Evolutionary conservation across 2,888 invertebrate species (phyloP), one percentile per base, ranked within the genome.

Genomic region (Poecilus cupreus): DNA sequence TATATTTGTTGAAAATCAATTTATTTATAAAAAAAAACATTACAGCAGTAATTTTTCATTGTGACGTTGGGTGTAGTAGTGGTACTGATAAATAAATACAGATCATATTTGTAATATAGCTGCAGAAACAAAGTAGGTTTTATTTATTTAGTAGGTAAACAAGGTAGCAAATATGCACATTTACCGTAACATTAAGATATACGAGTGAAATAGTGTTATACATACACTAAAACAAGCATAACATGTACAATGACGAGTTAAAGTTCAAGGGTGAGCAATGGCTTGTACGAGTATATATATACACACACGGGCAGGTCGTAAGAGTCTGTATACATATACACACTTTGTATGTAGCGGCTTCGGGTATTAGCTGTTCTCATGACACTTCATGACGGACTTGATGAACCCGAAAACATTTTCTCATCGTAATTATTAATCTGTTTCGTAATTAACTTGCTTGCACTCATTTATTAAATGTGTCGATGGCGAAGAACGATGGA

Each of bases 381-480:
- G 86, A 86, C 86, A 87, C 86, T 86, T 86, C 85, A 86, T 84
- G 85, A 84, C 84, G 83, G 84, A 84, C 84, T 84, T 83, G 83
- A 84, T 86, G 86, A 87, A 86, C 87, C 84, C 84, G 83, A 85
- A 80, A 85, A 86, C 85, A 86, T 86, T 75, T 60, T 81, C 75
- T 57, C 81, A 81, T 46, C 81, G 85, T 83, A 84, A 85, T 84
- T 86, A 86, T 87, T 86, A 87, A 87, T 87, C 87, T 87, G 86
- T 85, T 85, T 84, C 84, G 86, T 87, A 87, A 87, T 87, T 87
- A 87, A 86, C 86, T 87, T 85, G 87, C 87, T 85, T 86, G 87
- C 85, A 87, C 87, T 85, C 86, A 86, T 87, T 87, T 86, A 86
- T 87, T 87, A 86, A 85, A 86, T 85, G 83, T 84, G 83, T 82